phyloP scores from a whole-genome alignment of 2,888 invertebrate genomes.

The Stenoptilia bipunctidactyla region DNA sequence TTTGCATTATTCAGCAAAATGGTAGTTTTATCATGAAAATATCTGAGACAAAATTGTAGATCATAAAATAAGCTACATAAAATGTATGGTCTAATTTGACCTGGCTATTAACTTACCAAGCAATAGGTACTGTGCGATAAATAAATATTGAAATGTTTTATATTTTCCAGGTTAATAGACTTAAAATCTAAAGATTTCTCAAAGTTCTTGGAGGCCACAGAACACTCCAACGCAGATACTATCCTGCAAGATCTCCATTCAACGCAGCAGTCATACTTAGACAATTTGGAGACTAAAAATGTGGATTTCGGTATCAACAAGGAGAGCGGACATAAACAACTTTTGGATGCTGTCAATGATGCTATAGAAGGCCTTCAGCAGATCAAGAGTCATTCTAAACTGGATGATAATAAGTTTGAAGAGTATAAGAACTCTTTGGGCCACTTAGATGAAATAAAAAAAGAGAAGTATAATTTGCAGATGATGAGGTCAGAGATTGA shows the following conservation, averaged over 20 bases:
- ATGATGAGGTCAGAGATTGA: conserved; percentile 39
- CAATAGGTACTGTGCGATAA: too few species aligned
- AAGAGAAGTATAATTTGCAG: conserved; percentile 36
- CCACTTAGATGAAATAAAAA: conserved; percentile 29
- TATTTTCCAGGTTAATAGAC: conserved; percentile 42
- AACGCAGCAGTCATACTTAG: conserved; percentile 33
- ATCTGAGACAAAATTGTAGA: too few species aligned
- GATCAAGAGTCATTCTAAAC: conserved; percentile 45
- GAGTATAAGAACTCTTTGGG: conserved; percentile 33
- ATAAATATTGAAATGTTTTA: too few species aligned
- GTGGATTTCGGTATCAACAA: conserved; percentile 50
- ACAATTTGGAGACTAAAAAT: conserved; percentile 42
- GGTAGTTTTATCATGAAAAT: too few species aligned
- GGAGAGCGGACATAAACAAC: conserved; percentile 40
- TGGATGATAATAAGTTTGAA: conserved; percentile 37
- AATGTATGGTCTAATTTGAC: too few species aligned
- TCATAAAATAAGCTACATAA: too few species aligned
- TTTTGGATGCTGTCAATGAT: conserved; percentile 50
- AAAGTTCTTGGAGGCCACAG: conserved; percentile 33
- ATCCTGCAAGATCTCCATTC: conserved; percentile 26
- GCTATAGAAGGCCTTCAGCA: conserved; percentile 46
- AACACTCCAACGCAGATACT: conserved; percentile 27
- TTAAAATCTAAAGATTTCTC: conserved; percentile 33
- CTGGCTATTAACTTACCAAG: too few species aligned
- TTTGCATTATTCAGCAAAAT: too few species aligned